Evolutionary conservation across 2,113 vertebrate genomes (phyloP).

Genomic region (Pollimyrus isidori): DNA sequence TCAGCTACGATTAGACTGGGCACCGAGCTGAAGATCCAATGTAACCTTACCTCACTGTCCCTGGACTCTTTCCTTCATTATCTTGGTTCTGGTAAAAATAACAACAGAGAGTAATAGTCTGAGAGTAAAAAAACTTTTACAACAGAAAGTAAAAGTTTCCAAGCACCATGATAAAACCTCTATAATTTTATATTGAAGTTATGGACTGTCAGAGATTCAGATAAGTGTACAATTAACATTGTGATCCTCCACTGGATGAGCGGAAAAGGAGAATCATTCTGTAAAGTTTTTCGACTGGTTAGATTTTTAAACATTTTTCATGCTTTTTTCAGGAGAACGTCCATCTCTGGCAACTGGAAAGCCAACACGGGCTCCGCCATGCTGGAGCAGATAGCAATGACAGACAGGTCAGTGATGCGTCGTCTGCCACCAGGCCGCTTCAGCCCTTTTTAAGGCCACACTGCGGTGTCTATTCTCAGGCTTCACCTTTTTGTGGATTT

Average conservation of each 20-base stretch:
- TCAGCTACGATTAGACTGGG: background rate
- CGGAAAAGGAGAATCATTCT: background rate
- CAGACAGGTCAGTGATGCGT: constrained; percentile 72
- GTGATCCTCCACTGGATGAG: background rate
- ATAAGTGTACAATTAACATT: background rate
- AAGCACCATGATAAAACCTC: background rate
- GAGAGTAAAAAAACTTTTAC: no score
- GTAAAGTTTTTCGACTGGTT: background rate
- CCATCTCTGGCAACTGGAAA: constrained; percentile 98
- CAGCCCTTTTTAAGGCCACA: background rate
- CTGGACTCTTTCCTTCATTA: background rate
- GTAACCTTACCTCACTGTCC: background rate
- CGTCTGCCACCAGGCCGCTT: background rate
- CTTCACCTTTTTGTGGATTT: background rate
- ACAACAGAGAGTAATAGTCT: background rate
- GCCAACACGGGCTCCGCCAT: constrained; percentile 96
- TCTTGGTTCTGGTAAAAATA: background rate
- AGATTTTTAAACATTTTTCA: background rate
- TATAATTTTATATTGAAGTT: background rate
- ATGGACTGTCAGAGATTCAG: background rate
- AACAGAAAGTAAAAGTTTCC: background rate
- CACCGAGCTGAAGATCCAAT: background rate
- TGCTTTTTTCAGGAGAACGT: constrained; percentile 77
- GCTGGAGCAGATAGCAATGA: constrained; percentile 97
- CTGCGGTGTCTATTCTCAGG: background rate